Evolutionary conservation across 2,113 vertebrate genomes (phyloP).

Genomic region (Pteropus alecto): DNA sequence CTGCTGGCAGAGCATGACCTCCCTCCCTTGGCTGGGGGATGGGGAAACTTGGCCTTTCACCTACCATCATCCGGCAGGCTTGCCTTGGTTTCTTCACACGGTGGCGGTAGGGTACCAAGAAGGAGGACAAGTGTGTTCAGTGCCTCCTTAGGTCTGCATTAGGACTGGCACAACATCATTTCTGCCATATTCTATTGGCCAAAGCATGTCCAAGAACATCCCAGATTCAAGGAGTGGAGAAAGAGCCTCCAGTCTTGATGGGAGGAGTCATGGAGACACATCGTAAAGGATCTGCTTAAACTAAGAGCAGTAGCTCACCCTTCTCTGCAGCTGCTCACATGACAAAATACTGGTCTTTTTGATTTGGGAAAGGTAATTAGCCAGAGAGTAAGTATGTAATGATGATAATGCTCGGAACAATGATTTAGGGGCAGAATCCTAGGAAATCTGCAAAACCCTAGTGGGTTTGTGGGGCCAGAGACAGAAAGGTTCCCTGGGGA

Average conservation of each 20-base stretch:
- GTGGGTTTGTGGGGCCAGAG: not conserved
- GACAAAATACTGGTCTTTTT: not conserved
- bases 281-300: not conserved
- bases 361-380: not conserved
- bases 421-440: not conserved
- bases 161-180: not conserved
- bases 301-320: not conserved
- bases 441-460: not conserved
- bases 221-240: not conserved
- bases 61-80: not conserved
- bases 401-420: not conserved
- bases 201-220: not conserved
- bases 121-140: not conserved
- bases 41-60: not conserved
- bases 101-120: not conserved
- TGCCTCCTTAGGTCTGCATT: accelerated
- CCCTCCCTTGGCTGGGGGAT: too few species aligned
- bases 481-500: not conserved
- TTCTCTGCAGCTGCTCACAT: not conserved
- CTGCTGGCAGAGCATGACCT: not conserved
- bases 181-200: not conserved
- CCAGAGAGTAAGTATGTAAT: not conserved
- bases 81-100: not conserved
- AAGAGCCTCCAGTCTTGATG: not conserved
- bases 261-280: not conserved